Conservation (phyloP, 2,113 vertebrate genomes). For the Chascanopsetta lugubris region DNA sequence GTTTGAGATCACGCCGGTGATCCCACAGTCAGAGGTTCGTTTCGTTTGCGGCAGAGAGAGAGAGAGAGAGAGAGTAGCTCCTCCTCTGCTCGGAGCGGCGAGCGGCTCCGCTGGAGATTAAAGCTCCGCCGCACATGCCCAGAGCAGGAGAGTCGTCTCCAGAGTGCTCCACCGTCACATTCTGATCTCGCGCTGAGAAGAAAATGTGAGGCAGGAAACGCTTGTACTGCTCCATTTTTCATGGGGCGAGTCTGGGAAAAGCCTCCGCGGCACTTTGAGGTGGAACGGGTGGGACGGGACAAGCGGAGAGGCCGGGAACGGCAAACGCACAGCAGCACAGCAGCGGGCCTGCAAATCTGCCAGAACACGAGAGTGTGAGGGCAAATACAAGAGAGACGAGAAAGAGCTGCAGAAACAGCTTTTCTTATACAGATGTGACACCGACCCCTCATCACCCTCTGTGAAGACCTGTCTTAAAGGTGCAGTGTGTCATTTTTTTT, state of each 20-base stretch:
- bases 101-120: slow-evolving; percentile 45
- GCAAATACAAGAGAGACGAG: slow-evolving; percentile 6
- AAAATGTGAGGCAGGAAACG: slow-evolving; percentile 52
- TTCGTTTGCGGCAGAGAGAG: background rate
- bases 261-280: slow-evolving; percentile 39
- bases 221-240: slow-evolving; percentile 70
- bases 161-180: slow-evolving; percentile 54
- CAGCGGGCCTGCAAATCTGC: slow-evolving; percentile 15
- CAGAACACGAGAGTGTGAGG: slow-evolving; percentile 1
- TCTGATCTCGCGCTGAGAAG: slow-evolving; percentile 62
- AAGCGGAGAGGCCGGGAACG: slow-evolving; percentile 15
- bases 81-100: background rate
- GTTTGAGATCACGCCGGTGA: too few species aligned
- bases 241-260: slow-evolving; percentile 40
- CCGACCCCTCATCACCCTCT: too few species aligned
- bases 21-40: slow-evolving; percentile 18
- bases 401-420: slow-evolving; percentile 23
- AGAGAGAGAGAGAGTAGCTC: slow-evolving; percentile 18
- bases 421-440: too few species aligned
- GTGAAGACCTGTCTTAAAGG: too few species aligned
- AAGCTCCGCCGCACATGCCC: slow-evolving; percentile 42
- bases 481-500: too few species aligned
- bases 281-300: slow-evolving; percentile 31
- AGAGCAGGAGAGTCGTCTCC: slow-evolving; percentile 39
- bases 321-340: slow-evolving; percentile 11